Conservation (phyloP, 2,888 invertebrate species). For the Eupithecia insigniata region DNA sequence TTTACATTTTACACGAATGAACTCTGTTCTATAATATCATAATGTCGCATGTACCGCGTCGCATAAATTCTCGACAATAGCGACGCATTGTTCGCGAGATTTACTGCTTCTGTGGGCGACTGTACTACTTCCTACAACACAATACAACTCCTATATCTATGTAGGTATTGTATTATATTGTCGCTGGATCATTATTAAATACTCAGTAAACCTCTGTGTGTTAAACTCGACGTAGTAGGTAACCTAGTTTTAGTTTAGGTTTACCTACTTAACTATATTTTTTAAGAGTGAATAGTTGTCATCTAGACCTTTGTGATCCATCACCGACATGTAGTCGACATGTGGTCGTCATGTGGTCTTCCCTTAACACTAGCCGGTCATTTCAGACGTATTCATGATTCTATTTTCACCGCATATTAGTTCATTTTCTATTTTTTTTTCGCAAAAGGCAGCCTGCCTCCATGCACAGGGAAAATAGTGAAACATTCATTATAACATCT, state of each 20-base stretch:
- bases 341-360: no score
- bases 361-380: no score
- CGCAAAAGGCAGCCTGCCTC: no score
- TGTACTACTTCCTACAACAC: slow-evolving; percentile 22
- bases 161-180: neutral
- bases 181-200: neutral
- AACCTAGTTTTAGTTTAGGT: neutral
- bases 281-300: neutral
- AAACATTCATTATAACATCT: no score
- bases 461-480: no score
- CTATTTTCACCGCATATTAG: no score
- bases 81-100: slow-evolving; percentile 48
- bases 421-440: no score
- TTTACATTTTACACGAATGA: neutral
- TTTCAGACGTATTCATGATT: no score
- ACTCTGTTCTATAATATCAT: neutral
- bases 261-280: no score
- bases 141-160: neutral
- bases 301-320: neutral
- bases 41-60: slow-evolving; percentile 14
- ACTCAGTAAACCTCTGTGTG: neutral
- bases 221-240: neutral
- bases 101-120: slow-evolving; percentile 51
- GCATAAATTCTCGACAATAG: slow-evolving; percentile 48
- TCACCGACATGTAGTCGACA: no score